A percentile compares a stretch with the other conserved stretches of the same genome.
Evolutionary conservation across 2,797 vertebrate species (phyloP).

Genomic region (Scolopax bukidnonensis): DNA sequence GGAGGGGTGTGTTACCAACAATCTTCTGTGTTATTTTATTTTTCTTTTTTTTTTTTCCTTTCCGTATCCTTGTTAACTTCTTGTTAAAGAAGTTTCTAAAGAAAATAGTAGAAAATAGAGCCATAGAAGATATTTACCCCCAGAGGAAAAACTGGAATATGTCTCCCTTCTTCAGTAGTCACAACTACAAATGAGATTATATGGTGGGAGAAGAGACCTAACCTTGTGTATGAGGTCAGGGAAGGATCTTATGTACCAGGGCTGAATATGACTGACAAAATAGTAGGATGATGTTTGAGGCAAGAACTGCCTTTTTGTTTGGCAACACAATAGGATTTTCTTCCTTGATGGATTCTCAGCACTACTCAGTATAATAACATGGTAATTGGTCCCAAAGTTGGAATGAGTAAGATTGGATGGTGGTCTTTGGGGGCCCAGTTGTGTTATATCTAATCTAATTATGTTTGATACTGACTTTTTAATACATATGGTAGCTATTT

Average conservation of each 20-base stretch:
- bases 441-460: slow-evolving; percentile 62
- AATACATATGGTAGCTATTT: slow-evolving; percentile 63
- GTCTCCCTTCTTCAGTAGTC: neutral
- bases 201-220: neutral
- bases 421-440: slow-evolving; percentile 41
- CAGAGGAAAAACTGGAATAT: neutral
- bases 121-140: neutral
- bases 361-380: neutral
- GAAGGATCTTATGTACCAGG: neutral
- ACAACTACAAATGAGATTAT: neutral
- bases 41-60: neutral
- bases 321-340: neutral
- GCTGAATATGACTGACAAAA: neutral
- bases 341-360: slow-evolving; percentile 9
- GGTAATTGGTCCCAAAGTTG: slow-evolving; percentile 50
- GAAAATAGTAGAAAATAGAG: neutral
- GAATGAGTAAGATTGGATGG: slow-evolving; percentile 33
- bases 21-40: neutral
- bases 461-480: slow-evolving; percentile 45
- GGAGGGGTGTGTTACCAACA: neutral
- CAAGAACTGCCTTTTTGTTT: slow-evolving; percentile 35
- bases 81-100: neutral
- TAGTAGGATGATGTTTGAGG: neutral
- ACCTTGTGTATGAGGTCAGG: neutral
- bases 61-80: neutral